Evolutionary conservation across 2,113 vertebrate genomes (phyloP).

Genomic region (Globicephala melas): DNA sequence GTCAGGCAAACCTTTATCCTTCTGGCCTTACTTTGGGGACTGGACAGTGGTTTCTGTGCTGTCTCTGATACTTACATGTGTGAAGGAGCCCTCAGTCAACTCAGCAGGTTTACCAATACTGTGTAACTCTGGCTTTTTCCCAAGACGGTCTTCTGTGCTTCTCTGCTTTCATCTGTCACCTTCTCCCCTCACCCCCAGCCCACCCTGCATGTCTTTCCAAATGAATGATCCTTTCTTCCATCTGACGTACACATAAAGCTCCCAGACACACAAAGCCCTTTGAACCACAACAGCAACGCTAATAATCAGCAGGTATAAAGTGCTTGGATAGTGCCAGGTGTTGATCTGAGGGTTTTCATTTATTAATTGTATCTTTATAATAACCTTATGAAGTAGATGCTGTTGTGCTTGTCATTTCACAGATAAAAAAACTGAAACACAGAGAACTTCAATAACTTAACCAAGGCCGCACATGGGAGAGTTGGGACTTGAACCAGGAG

Average conservation of each 20-base stretch:
- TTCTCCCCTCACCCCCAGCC: neutral
- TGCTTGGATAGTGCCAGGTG: neutral
- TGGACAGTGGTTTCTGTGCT: neutral
- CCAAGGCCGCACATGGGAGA: neutral
- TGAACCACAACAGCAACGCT: neutral
- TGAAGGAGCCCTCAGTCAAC: neutral
- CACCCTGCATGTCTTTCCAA: neutral
- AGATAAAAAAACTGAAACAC: neutral
- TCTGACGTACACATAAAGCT: neutral
- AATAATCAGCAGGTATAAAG: neutral
- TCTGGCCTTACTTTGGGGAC: neutral
- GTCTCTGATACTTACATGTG: neutral
- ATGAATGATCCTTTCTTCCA: neutral
- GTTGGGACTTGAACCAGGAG: neutral
- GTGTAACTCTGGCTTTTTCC: neutral
- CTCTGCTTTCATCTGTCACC: neutral
- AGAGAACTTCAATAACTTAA: neutral
- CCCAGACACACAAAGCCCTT: neutral
- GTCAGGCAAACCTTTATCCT: neutral
- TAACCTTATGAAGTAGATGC: neutral
- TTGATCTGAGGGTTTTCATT: neutral
- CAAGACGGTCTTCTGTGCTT: neutral
- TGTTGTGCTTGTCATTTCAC: neutral
- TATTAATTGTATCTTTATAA: neutral
- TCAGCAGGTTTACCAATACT: neutral